phyloP scores from a whole-genome alignment of 2,888 invertebrate species.

The Trimorus sp. region DNA sequence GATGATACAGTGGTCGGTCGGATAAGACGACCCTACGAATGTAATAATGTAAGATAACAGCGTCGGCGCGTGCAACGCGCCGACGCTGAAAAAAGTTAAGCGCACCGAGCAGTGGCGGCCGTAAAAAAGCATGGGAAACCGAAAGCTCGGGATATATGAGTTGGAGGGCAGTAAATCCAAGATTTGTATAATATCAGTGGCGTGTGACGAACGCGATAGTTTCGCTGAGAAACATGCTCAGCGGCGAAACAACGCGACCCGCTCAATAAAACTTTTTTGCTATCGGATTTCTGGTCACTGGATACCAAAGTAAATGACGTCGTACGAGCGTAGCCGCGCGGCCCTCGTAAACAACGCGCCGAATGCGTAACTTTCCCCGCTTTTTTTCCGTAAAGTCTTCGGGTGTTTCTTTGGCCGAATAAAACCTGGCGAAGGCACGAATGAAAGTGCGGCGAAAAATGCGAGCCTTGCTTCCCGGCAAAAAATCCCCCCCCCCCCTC shows the following conservation, averaged over 20 bases:
- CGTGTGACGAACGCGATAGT: conserved; percentile 56
- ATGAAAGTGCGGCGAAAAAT: conserved; percentile 40
- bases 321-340: conserved; percentile 5
- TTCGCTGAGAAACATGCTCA: conserved; percentile 45
- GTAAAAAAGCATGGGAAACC: conserved; percentile 18
- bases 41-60: too few relatives aligned
- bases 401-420: conserved; percentile 28
- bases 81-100: not conserved
- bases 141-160: conserved; percentile 37
- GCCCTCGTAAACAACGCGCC: conserved; percentile 44
- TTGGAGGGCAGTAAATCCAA: conserved; percentile 36
- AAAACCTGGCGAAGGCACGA: conserved; percentile 14
- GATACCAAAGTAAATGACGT: conserved; percentile 46
- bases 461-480: too few relatives aligned
- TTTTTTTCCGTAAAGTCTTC: conserved; percentile 45
- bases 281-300: conserved; percentile 62
- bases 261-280: conserved; percentile 58
- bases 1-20: too few relatives aligned
- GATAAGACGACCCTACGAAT: too few relatives aligned
- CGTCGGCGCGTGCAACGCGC: not conserved
- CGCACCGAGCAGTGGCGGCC: not conserved
- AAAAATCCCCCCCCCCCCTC: not conserved
- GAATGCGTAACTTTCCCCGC: conserved; percentile 43
- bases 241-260: conserved; percentile 32
- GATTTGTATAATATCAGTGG: conserved; percentile 59